A percentile compares a stretch with the other conserved stretches of the same genome.
These are phyloP conservation scores for Ormyrus thymus DNA, from an alignment of 2,888 invertebrate species.

Conservation along the genomic window DNA sequence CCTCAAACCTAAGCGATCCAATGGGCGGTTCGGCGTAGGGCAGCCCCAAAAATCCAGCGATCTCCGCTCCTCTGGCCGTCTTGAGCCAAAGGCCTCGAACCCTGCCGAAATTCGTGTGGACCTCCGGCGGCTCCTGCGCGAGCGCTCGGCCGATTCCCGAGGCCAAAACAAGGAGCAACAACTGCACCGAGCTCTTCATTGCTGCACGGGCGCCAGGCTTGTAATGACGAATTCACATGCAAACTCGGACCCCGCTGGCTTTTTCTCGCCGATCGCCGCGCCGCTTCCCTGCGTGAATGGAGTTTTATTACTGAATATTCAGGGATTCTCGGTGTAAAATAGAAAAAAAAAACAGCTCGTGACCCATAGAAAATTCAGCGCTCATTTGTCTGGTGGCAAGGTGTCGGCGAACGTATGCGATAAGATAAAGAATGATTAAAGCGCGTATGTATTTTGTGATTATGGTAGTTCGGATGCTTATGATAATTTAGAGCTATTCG, in stretches of 20 bases:
- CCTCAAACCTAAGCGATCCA: slow-evolving; percentile 66
- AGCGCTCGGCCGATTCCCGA: not conserved
- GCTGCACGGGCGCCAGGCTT: not conserved
- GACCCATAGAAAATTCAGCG: too few species aligned
- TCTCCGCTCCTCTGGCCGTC: slow-evolving; percentile 56
- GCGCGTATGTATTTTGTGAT: not conserved
- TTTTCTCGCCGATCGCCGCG: not conserved
- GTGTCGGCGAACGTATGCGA: not conserved
- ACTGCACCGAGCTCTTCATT: slow-evolving; percentile 23
- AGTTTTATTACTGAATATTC: too few species aligned
- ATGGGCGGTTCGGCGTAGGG: slow-evolving; percentile 69
- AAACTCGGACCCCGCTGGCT: not conserved
- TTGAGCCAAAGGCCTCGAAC: slow-evolving; percentile 63
- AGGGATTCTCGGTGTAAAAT: too few species aligned
- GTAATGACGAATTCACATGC: slow-evolving; percentile 14
- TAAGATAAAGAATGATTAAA: slow-evolving; percentile 25
- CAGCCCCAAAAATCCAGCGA: slow-evolving; percentile 67
- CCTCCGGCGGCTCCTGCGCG: slow-evolving; percentile 34
- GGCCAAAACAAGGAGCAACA: not conserved
- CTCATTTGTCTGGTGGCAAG: too few species aligned
- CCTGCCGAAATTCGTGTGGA: slow-evolving; percentile 63
- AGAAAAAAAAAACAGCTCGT: too few species aligned
- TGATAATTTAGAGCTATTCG: not conserved
- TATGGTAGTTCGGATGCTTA: not conserved
- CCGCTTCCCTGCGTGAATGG: too few species aligned